Percentiles rank a stretch among this genome's conserved stretches.
phyloP scores from a whole-genome alignment of 2,888 invertebrate species.

The Andrena flavipes region DNA sequence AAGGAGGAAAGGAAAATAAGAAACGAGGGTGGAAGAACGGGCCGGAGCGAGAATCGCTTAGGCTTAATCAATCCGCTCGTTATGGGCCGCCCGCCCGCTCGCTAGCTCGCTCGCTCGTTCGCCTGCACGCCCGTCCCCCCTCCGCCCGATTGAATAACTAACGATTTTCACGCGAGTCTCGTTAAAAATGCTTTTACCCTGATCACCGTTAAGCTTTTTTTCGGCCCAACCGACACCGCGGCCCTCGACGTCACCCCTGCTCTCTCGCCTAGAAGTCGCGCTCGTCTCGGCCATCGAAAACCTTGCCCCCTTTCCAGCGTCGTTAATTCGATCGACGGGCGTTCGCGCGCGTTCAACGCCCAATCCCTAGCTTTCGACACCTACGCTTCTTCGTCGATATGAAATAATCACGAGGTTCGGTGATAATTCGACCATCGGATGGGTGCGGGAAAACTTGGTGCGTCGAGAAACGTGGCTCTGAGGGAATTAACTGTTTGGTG shows the following conservation, averaged over 20 bases:
- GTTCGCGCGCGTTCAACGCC: not conserved
- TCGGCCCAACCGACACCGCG: constrained; percentile 32
- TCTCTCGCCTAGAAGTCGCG: constrained; percentile 16
- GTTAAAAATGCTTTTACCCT: constrained; percentile 77
- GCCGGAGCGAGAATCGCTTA: constrained; percentile 63
- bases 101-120: constrained; percentile 18
- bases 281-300: constrained; percentile 22
- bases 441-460: too few species aligned
- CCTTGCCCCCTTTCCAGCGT: constrained; percentile 6
- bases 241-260: not conserved
- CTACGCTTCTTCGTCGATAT: not conserved
- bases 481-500: too few species aligned
- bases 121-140: constrained; percentile 27
- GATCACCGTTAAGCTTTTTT: constrained; percentile 57
- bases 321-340: constrained; percentile 22
- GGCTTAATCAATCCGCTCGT: constrained; percentile 77
- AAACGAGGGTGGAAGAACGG: constrained; percentile 46
- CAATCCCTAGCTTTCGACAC: not conserved
- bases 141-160: constrained; percentile 75
- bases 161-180: constrained; percentile 75
- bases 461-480: too few species aligned
- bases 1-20: constrained; percentile 51
- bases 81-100: constrained; percentile 60
- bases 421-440: not conserved
- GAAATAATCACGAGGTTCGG: not conserved